Conservation (phyloP, 2,113 vertebrate species). For the Scytalopus superciliaris region DNA sequence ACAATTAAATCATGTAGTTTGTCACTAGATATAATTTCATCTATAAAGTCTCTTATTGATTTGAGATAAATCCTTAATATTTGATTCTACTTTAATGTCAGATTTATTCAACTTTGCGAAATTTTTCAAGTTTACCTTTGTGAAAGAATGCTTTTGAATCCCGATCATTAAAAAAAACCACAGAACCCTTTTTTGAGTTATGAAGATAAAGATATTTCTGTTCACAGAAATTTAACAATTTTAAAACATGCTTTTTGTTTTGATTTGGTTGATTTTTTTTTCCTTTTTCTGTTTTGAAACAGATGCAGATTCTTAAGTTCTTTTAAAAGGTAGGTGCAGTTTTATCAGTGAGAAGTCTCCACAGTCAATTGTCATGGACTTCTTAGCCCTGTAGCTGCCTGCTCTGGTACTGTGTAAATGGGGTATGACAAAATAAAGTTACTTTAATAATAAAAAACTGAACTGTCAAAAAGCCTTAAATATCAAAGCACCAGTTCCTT, state of each 20-base stretch:
- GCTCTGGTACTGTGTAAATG: neutral
- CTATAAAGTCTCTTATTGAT: neutral
- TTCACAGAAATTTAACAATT: neutral
- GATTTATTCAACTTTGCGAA: neutral
- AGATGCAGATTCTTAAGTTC: neutral
- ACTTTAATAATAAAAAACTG: neutral
- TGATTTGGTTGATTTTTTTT: no score
- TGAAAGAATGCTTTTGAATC: neutral
- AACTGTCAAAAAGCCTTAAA: neutral
- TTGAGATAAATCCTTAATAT: neutral
- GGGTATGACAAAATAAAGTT: neutral
- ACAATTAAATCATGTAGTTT: neutral
- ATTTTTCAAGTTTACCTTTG: neutral
- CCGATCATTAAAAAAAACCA: accelerated
- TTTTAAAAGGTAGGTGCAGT: neutral
- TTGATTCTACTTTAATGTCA: neutral
- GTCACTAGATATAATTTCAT: neutral
- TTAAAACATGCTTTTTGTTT: neutral
- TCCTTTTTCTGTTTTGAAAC: neutral
- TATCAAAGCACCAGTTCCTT: neutral
- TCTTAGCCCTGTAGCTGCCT: neutral
- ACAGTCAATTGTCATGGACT: neutral
- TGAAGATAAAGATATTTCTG: neutral
- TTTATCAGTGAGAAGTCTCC: neutral
- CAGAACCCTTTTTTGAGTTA: neutral